Evolutionary conservation across 2,888 invertebrate genomes (phyloP), one percentile per base, ranked within the genome.

Genomic region (Leptopilina syphax): DNA sequence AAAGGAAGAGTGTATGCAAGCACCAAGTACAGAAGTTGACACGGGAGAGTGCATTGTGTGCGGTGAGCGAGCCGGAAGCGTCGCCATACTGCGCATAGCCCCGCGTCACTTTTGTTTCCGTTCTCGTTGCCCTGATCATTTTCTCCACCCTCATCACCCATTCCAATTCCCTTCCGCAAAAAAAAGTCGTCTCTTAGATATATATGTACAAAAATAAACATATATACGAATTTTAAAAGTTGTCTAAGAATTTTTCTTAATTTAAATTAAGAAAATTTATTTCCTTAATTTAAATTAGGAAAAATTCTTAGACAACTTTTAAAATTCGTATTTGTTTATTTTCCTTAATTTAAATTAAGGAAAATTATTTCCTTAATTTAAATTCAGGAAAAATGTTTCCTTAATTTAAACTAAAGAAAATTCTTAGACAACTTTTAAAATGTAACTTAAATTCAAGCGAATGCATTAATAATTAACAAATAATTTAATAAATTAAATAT

Each of bases 61-160:
- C 87, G 91, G 91, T 90, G 91, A 92, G 90, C 91, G 91, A 91
- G 88, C 91, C 91, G 91, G 91, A 92, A 91, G 88, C 90, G 90
- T 87, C 90, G 90, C 90, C 91, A 91, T 91, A 89, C 90, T 91
- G 89, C 90, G 88, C 89, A 89, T 81, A 86, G 86, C 84, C 85
- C 85, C 85, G 85, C 85, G 86, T 85, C 86, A 84, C 89, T 88
- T 87, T 91, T 91, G 89, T 90, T 88, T 88, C 85, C 85, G 85
- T 81, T 86, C 84, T 83, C 80, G 73, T 73, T 73, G 73, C 73
- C 73, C 73, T 73, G 73, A 73, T 73, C 57, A 73, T 77, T 77
- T 77, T 78, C 78, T 79, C 79, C 65, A 57, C 78, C 77, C 80
- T 34, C 34, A 80, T 80, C 63, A 67, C 77, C 77, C 66, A 18